A percentile compares a stretch with the other conserved stretches of the same genome.
Conservation (phyloP, 2,113 vertebrate genomes). For the Grus americana region DNA sequence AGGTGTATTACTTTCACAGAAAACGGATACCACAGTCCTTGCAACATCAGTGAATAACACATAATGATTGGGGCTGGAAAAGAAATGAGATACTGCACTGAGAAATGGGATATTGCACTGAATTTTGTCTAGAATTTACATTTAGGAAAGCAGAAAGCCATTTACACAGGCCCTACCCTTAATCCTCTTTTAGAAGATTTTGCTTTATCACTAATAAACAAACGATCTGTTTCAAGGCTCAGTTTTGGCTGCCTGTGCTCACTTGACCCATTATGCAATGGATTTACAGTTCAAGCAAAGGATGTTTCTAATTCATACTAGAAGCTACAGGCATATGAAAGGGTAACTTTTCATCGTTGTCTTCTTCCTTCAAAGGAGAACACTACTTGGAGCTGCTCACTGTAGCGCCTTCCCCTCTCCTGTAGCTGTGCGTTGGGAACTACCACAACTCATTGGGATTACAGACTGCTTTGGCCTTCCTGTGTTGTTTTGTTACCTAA, state of each 20-base stretch:
- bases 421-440: background rate
- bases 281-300: background rate
- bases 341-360: background rate
- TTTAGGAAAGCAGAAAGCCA: background rate
- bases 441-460: background rate
- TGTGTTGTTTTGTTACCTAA: background rate
- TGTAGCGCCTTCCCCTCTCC: background rate
- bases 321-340: background rate
- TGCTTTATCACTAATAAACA: background rate
- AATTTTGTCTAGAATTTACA: background rate
- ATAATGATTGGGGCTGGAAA: background rate
- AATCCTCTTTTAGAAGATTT: background rate
- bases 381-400: background rate
- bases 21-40: background rate
- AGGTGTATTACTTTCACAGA: background rate
- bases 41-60: background rate
- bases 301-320: background rate
- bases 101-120: background rate
- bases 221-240: background rate
- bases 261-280: background rate
- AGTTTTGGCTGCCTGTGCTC: background rate
- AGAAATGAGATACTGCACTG: background rate
- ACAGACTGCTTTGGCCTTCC: background rate
- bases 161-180: background rate
- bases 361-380: background rate